These are phyloP conservation scores for Cheiracanthium punctorium DNA, from an alignment of 2,888 invertebrate genomes.

Conservation along the genomic window DNA sequence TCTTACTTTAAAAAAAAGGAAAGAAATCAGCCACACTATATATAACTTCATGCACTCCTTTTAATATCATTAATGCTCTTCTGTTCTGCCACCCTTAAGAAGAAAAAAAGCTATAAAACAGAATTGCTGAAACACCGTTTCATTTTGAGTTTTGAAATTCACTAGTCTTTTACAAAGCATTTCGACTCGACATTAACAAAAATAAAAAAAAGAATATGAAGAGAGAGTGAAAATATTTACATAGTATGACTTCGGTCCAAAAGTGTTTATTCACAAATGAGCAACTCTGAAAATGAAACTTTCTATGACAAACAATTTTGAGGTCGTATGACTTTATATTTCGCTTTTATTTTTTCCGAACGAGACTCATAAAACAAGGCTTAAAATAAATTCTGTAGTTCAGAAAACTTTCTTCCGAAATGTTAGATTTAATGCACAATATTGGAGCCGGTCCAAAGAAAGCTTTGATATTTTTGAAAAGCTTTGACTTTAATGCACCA, in stretches of 20 bases:
- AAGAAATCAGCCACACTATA: too few relatives aligned
- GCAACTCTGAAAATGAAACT: not conserved
- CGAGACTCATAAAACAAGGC: conserved; percentile 10
- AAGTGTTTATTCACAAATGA: conserved; percentile 6
- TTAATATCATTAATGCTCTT: too few relatives aligned
- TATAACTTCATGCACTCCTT: too few relatives aligned
- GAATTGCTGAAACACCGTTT: too few relatives aligned
- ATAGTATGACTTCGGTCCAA: not conserved
- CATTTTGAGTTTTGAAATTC: too few relatives aligned
- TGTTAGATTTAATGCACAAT: conserved; percentile 20
- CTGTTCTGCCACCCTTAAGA: too few relatives aligned
- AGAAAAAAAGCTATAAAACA: too few relatives aligned
- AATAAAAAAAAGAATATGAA: too few relatives aligned
- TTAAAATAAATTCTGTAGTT: conserved; percentile 10
- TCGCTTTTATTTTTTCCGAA: not conserved
- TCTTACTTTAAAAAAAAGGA: too few relatives aligned
- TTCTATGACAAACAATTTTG: conserved; percentile 3
- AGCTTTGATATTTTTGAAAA: conserved; percentile 57
- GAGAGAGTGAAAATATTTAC: not conserved
- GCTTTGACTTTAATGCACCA: conserved; percentile 58
- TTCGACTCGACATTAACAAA: too few relatives aligned
- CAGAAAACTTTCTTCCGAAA: conserved; percentile 10
- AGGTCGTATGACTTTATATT: not conserved
- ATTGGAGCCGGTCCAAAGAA: conserved; percentile 51
- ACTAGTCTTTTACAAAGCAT: too few relatives aligned